Conservation (phyloP, 2,888 invertebrate species). For the Catocala sponsa region DNA sequence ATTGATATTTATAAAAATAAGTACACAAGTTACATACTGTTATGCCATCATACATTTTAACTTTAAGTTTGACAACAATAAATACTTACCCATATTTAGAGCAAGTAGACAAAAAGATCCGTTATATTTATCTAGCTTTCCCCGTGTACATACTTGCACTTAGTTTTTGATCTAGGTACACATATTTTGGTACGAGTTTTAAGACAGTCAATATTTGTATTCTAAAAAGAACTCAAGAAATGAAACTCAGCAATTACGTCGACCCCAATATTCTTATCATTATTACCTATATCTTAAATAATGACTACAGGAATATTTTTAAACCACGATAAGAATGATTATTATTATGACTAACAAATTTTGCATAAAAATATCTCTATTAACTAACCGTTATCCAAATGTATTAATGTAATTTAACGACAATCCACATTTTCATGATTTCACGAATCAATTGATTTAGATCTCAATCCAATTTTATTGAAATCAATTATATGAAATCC, state of each 20-base stretch:
- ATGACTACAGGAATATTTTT: background rate
- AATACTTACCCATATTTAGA: background rate
- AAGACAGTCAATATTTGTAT: no score
- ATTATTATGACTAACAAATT: no score
- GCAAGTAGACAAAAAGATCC: background rate
- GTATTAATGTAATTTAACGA: background rate
- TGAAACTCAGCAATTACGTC: conserved; percentile 20
- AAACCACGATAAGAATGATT: no score
- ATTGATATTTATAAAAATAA: no score
- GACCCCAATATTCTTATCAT: conserved; percentile 40
- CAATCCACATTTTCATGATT: background rate
- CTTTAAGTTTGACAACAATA: background rate
- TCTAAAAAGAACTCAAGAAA: no score
- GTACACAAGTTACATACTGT: no score
- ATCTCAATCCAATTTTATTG: background rate
- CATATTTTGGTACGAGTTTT: no score
- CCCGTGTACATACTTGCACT: background rate
- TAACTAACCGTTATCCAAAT: no score
- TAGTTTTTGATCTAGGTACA: no score
- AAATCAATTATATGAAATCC: background rate
- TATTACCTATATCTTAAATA: conserved; percentile 29
- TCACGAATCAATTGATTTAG: background rate
- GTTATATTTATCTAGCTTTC: background rate
- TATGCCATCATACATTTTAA: no score
- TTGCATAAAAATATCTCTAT: no score